Conservation (phyloP, 2,888 invertebrate species). For the Venustoraphidia nigricollis region DNA sequence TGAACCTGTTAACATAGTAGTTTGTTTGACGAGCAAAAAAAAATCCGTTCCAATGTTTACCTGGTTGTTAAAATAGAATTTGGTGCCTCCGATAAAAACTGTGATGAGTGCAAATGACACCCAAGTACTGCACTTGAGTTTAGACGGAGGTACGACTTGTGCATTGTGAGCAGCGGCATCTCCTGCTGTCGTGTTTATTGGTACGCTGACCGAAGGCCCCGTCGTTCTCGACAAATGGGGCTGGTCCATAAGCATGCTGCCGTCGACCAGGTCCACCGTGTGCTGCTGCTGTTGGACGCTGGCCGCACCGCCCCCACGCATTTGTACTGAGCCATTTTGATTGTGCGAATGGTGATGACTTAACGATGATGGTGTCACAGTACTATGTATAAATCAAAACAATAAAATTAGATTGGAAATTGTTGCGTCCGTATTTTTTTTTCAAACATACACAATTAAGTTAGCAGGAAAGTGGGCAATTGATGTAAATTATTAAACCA, state of each 20-base stretch:
- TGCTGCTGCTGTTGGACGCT: slow-evolving; percentile 3
- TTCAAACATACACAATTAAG: too few species aligned
- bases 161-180: slow-evolving; percentile 23
- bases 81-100: slow-evolving; percentile 52
- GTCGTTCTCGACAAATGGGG: background rate
- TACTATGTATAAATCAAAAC: too few species aligned
- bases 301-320: background rate
- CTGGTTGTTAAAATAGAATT: slow-evolving; percentile 56
- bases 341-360: background rate
- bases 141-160: slow-evolving; percentile 35
- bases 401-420: too few species aligned
- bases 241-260: slow-evolving; percentile 6
- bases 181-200: too few species aligned
- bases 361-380: too few species aligned
- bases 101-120: slow-evolving; percentile 53
- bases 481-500: too few species aligned
- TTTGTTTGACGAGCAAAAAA: background rate
- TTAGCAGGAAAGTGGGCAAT: too few species aligned
- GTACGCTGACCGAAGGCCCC: background rate
- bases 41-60: slow-evolving; percentile 21
- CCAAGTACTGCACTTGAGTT: slow-evolving; percentile 54
- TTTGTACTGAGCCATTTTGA: background rate
- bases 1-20: too few species aligned
- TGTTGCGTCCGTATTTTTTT: too few species aligned
- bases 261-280: slow-evolving; percentile 10